A percentile compares a stretch with the other conserved stretches of the same genome.
phyloP scores from a whole-genome alignment of 2,113 vertebrate genomes.

The Trichomycterus rosablanca region DNA sequence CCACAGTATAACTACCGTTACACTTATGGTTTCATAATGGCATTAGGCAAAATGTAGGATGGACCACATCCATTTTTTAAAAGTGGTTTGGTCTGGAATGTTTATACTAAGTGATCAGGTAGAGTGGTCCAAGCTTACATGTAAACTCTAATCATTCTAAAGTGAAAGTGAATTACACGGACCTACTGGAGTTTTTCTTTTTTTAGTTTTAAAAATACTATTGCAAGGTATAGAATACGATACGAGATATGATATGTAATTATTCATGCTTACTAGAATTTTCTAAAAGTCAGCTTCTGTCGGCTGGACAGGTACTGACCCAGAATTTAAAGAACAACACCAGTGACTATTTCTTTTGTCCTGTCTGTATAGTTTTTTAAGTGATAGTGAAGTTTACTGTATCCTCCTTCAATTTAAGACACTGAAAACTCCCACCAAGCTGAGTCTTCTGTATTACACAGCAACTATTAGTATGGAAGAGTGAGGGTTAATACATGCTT shows the following conservation, averaged over 20 bases:
- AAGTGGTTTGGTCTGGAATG: slow-evolving; percentile 27
- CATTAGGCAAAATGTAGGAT: slow-evolving; percentile 22
- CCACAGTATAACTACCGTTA: slow-evolving; percentile 16
- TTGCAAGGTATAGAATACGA: slow-evolving; percentile 28
- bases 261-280: slow-evolving; percentile 37
- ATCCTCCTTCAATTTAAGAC: too few relatives aligned
- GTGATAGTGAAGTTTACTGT: too few relatives aligned
- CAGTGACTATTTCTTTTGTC: too few relatives aligned
- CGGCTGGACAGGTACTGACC: too few relatives aligned
- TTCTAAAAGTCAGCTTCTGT: slow-evolving; percentile 18
- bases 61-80: slow-evolving; percentile 16
- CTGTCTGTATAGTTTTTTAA: too few relatives aligned
- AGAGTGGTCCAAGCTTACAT: slow-evolving; percentile 26
- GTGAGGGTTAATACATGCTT: too few relatives aligned
- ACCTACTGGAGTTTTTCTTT: slow-evolving; percentile 9
- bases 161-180: slow-evolving; percentile 9
- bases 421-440: too few relatives aligned
- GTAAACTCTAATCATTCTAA: slow-evolving; percentile 31
- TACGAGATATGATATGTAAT: slow-evolving; percentile 32
- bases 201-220: slow-evolving; percentile 29
- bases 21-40: slow-evolving; percentile 10
- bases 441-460: too few relatives aligned
- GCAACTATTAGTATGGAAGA: too few relatives aligned
- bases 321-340: too few relatives aligned
- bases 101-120: slow-evolving; percentile 31